Evolutionary conservation across 1,140 invertebrate genomes (phyloP), one percentile per base, ranked within the genome.

Genomic region (Drosophila nigromelanica): DNA sequence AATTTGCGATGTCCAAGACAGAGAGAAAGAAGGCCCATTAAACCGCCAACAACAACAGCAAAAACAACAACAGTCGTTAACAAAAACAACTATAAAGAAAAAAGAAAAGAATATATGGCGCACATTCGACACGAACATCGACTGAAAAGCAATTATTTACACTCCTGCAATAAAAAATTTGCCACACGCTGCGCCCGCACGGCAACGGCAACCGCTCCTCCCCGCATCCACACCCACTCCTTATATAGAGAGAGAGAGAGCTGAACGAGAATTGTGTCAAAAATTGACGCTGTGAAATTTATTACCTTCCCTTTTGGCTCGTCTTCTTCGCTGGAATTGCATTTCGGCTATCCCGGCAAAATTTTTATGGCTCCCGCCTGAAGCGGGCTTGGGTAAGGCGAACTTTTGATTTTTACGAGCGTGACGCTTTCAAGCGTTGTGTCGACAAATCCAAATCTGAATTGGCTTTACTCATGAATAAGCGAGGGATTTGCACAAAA

Each of bases 111-210:
- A 70, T 62, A 58, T 58, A 75, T 68, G 67, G 63, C 40, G 67
- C 64, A 40, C 73, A 77, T 78, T 86, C 75, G 78, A 73, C 75
- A 82, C 72, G 83, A 86, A 86, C 80, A 78, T 86, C 82, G 76
- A 89, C 76, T 89, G 76, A 79, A 83, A 89, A 89, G 76, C 83
- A 89, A 89, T 89, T 89, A 87, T 89, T 89, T 87, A 87, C 83
- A 87, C 73, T 87, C 81, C 42, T 74, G 76, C 79, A 87, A 87
- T 87, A 89, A 58, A 87, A 79, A 35, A 35, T 82, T 76, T 76
- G 82, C 66, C 73, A 59, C 61, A 64, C 45, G 37, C 59, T 58
- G 45, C 11, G 52, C 27, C 33, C 39, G 11, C 39, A 14, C 42
- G 24, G 24, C 24, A 27, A 27, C 24, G 5, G 3, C n/a, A 5